Evolutionary conservation across 2,797 vertebrate species (phyloP).

Genomic region (Poeciliopsis gracilis): DNA sequence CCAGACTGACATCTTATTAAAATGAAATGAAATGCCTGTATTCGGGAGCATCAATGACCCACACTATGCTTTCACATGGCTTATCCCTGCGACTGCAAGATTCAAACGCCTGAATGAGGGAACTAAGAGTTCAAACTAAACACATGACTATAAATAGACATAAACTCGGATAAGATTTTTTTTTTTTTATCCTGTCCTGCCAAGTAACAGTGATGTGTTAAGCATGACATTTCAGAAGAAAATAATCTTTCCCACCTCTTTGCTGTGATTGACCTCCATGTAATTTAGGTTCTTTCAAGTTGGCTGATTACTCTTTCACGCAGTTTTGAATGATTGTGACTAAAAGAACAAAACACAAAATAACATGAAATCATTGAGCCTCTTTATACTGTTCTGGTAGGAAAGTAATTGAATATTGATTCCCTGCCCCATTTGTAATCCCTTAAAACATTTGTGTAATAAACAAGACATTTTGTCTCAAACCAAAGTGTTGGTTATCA

Average conservation of each 20-base stretch:
- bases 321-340: background rate
- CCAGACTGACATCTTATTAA: constrained; percentile 57
- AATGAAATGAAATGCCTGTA: constrained; percentile 53
- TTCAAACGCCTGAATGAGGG: constrained; percentile 25
- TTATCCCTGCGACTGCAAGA: constrained; percentile 20
- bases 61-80: constrained; percentile 12
- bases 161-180: constrained; percentile 8
- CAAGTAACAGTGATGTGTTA: background rate
- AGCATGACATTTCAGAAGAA: background rate
- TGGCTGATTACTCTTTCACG: background rate
- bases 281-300: background rate
- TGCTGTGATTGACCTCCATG: background rate
- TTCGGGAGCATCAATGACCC: constrained; percentile 40
- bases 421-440: background rate
- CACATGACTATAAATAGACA: constrained; percentile 26
- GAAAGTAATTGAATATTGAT: background rate
- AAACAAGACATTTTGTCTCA: background rate
- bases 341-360: background rate
- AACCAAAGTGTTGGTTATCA: background rate
- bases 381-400: background rate
- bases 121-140: constrained; percentile 25
- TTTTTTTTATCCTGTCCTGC: background rate
- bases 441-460: background rate
- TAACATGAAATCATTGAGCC: background rate
- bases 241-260: background rate